Percentiles rank a stretch among this genome's conserved stretches.
Evolutionary conservation across 1,140 invertebrate genomes (phyloP).

Genomic region (Anastrepha ludens): DNA sequence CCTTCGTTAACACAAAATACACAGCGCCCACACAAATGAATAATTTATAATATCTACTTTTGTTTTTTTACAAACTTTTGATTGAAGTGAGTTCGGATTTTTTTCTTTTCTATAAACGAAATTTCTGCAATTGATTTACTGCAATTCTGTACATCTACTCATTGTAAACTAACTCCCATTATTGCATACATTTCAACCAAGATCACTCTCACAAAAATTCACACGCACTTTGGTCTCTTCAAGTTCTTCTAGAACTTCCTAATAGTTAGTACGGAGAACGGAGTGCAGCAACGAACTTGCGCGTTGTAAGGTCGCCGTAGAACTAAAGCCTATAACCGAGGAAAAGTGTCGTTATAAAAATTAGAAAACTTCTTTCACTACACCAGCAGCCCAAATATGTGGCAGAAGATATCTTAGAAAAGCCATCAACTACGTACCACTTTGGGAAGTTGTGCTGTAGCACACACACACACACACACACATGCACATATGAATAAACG

Average conservation of each 20-base stretch:
- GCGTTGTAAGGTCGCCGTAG: slow-evolving; percentile 30
- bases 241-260: neutral
- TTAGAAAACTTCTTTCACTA: slow-evolving; percentile 46
- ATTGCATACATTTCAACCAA: no score
- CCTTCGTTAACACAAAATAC: no score
- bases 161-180: no score
- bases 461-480: neutral
- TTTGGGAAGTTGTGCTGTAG: neutral
- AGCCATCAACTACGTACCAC: neutral
- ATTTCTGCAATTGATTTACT: no score
- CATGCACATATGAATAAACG: neutral
- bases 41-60: no score
- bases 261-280: neutral
- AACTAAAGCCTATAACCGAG: slow-evolving; percentile 9
- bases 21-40: no score
- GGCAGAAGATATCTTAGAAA: neutral
- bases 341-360: slow-evolving; percentile 48
- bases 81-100: no score
- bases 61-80: no score
- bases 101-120: no score
- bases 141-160: no score
- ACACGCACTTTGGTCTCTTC: slow-evolving; percentile 10
- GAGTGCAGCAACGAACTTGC: neutral
- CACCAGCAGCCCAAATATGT: slow-evolving; percentile 9
- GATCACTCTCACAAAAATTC: neutral